Evolutionary conservation across 2,888 invertebrate genomes (phyloP), one percentile per base, ranked within the genome.

Genomic region (Agriopis marginaria): DNA sequence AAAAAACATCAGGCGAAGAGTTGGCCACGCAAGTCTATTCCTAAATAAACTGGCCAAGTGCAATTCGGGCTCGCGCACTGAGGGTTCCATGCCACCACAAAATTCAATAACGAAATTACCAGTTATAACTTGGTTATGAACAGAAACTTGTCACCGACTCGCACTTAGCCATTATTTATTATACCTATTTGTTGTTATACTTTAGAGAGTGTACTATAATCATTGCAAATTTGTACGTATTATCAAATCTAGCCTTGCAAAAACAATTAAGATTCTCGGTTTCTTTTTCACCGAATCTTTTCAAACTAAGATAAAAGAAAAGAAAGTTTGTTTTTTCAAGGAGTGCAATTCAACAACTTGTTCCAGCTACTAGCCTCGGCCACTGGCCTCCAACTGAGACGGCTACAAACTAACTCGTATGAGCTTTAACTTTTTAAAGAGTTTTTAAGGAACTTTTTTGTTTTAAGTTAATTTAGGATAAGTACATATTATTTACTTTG

Each of bases 401-500:
- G 53, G 39, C 45, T 54, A 14, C 32, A 63, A 66, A 68, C 44
- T 32, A 67, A 70, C 63, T 74, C 66, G 55, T 61, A 61, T 59
- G 55, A 64, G 45, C 54, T 55, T 8, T 49, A 56, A 68, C 61
- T 69, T 68, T 64, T 23, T 50, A 71, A 59, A 66, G 47, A 66
- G 69, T 68, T 68, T 69, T 64, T 40, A 70, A 45, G 65, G 59
- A 73, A 71, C 69, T 55, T 63, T 71, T 71, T 63, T 53, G 53
- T 62, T 62, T 62, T 5, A 23, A 62, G 51, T 58, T 67, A 56
- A 51, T 56, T 56, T n/a, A 12, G 42, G 56, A 32, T 66, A 12
- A 2, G 17, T 23, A 23, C 17, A 23, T 23, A 23, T 55, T 23
- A 23, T 55, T 14, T 55, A 42, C 42, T 55, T 55, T 55, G 55